Base-by-base conservation (phyloP, 1,140 invertebrate species). In the Bombus fervidus region DNA sequence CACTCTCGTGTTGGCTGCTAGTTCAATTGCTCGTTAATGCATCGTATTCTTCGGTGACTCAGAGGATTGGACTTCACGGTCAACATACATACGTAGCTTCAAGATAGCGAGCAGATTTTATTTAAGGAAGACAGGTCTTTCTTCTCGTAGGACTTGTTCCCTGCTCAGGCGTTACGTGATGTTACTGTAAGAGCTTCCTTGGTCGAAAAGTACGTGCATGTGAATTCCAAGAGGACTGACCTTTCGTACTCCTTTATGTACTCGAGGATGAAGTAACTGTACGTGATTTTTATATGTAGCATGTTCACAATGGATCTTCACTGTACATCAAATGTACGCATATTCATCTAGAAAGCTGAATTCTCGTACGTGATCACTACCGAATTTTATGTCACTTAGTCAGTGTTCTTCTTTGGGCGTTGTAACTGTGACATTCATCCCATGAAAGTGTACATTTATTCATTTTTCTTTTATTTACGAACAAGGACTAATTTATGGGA, bases 181-280 rank as follows among this genome's bases (percentile, higher is more conserved):
- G 78, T 73, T 85, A 81, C 78, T 73, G 83, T 64, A 66, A 72
- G 83, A 64, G 69, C 34, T 47, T 43, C 39, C 57, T 53, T 43
- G 68, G 53, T 81, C 77, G 77, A 85, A 85, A 85, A 85, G 31
- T 34, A n/a, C 83, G 68, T 39, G 78, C 69, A 85, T 34, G 78
- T 57, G 83, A 81, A 81, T 85, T 81, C 83, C 59, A 81, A 85
- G 68, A 81, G 68, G 83, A 73, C 39, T 85, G 83, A 85, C 83
- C 83, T 85, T 85, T 59, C 83, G 77, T 85, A 81, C 77, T 78
- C 83, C 69, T 85, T 84, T 71, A 85, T 78, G 83, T 81, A 81
- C 78, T 39, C 37, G 28, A 64, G 37, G 83, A 85, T 85, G 83
- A 81, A 78, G 76, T 85, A 85, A 85, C 83, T 81, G 83, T 81